Conservation (phyloP, 2,797 vertebrate species). For the Oreonectes daqikongensis region DNA sequence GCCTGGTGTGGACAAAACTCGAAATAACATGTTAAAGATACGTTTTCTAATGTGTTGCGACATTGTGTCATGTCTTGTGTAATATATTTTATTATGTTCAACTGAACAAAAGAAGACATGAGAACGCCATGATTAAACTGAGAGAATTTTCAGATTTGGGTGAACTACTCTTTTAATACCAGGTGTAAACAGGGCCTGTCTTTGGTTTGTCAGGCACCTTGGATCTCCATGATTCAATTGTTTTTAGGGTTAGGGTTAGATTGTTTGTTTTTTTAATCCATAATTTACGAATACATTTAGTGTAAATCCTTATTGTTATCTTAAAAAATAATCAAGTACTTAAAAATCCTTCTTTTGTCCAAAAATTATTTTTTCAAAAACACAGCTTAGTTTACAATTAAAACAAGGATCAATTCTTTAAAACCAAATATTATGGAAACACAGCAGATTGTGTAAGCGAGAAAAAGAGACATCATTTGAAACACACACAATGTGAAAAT, state of each 20-base stretch:
- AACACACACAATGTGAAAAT: conserved; percentile 21
- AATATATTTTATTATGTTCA: too few relatives aligned
- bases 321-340: neutral
- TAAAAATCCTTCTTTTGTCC: conserved; percentile 6
- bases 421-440: neutral
- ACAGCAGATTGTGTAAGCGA: conserved; percentile 2
- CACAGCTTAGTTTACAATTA: neutral
- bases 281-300: neutral
- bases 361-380: conserved; percentile 7
- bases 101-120: too few relatives aligned
- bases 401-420: conserved; percentile 10
- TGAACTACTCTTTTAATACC: neutral
- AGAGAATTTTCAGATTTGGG: too few relatives aligned
- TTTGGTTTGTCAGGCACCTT: conserved; percentile 2
- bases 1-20: too few relatives aligned
- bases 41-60: too few relatives aligned
- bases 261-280: neutral
- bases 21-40: too few relatives aligned
- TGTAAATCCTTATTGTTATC: conserved; percentile 1
- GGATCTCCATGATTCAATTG: too few relatives aligned
- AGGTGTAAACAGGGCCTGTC: neutral
- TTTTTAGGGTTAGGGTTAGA: too few relatives aligned
- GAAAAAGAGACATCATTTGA: conserved; percentile 14
- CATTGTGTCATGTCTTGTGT: too few relatives aligned
- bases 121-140: too few relatives aligned